Evolutionary conservation across 2,113 vertebrate species (phyloP).

Genomic region (Siphamia tubifer): DNA sequence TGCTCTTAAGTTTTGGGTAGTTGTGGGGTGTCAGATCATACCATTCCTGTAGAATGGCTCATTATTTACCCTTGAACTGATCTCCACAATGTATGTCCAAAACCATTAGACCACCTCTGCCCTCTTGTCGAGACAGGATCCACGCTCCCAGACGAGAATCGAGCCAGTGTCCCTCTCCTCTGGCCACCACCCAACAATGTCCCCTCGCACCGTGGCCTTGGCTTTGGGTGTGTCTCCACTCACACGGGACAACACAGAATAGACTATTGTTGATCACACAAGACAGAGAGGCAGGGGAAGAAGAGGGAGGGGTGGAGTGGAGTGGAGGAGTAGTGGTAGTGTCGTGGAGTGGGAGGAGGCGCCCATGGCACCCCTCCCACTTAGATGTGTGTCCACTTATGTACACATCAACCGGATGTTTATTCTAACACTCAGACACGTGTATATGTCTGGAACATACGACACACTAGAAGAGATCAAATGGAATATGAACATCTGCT

Average conservation of each 20-base stretch:
- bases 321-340: neutral
- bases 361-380: constrained; percentile 15
- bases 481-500: no score
- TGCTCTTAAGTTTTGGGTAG: no score
- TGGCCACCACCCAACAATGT: constrained; percentile 66
- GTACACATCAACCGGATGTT: constrained; percentile 3
- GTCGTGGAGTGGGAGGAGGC: neutral
- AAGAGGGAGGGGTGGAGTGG: constrained; percentile 3
- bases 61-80: no score
- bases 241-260: constrained; percentile 74
- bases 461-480: no score
- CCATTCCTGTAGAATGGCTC: no score
- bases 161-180: constrained; percentile 63
- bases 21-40: no score
- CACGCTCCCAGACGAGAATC: constrained; percentile 69
- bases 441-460: no score
- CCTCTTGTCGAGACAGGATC: constrained; percentile 10
- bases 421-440: neutral
- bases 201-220: constrained; percentile 68
- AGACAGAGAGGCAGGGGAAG: constrained; percentile 57
- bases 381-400: neutral
- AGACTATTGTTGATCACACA: constrained; percentile 76
- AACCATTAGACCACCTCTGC: constrained; percentile 36
- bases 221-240: constrained; percentile 73
- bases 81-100: neutral